Percentiles rank a stretch among this genome's conserved stretches.
These are phyloP conservation scores for Ostrea denselamellosa DNA, from an alignment of 1,140 invertebrate species.

Conservation along the genomic window DNA sequence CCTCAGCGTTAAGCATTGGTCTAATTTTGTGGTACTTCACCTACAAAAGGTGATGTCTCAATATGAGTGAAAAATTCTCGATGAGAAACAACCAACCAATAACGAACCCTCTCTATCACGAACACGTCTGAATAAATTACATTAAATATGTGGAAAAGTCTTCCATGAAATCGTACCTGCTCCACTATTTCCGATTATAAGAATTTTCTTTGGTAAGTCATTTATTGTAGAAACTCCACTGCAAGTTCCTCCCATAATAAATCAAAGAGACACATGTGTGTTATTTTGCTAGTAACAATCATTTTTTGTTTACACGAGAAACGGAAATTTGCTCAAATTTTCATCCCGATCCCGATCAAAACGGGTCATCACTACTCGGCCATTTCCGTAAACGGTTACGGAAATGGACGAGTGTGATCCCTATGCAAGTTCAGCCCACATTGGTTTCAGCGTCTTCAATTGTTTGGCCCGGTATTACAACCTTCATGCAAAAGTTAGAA, in stretches of 20 bases:
- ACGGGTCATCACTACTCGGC: no score
- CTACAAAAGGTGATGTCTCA: no score
- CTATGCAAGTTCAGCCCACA: no score
- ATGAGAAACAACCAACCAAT: no score
- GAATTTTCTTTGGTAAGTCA: slow-evolving; percentile 32
- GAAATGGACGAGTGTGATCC: no score
- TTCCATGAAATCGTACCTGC: not conserved
- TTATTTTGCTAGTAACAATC: not conserved
- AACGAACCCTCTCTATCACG: not conserved
- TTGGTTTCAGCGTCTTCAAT: no score
- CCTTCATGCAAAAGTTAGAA: no score
- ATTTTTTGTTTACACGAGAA: slow-evolving; percentile 41
- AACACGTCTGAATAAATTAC: not conserved
- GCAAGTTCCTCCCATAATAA: slow-evolving; percentile 31
- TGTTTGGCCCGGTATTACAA: no score
- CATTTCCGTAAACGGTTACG: no score
- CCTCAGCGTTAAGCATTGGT: no score
- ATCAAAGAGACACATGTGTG: not conserved
- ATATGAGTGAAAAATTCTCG: no score
- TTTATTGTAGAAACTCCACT: not conserved
- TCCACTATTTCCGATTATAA: slow-evolving; percentile 32
- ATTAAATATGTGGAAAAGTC: not conserved
- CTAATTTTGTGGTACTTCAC: no score
- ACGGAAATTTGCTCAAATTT: not conserved
- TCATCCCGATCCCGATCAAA: not conserved